A percentile compares a stretch with the other conserved stretches of the same genome.
Evolutionary conservation across 23 tunicate genomes (phyloP).

Genomic region (Phallusia fumigata): DNA sequence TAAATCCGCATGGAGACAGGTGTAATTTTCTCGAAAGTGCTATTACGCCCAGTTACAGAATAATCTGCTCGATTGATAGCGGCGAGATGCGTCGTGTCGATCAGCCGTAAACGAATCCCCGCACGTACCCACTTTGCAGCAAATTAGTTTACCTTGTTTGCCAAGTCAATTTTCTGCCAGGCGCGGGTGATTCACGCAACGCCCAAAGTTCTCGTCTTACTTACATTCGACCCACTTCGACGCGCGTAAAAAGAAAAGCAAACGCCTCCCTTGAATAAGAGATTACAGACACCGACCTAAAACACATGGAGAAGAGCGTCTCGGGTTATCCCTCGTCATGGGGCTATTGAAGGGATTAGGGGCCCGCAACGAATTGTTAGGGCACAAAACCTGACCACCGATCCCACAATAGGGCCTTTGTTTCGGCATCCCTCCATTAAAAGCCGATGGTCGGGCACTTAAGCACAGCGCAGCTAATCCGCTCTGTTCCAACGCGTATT

Average conservation of each 20-base stretch:
- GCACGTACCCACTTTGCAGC: neutral
- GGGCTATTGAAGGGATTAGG: slow-evolving; percentile 2
- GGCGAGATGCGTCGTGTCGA: too few species aligned
- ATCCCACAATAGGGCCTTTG: too few species aligned
- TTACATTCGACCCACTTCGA: neutral
- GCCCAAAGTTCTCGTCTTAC: neutral
- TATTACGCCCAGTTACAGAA: neutral
- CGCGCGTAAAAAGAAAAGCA: neutral
- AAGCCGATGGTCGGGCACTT: neutral
- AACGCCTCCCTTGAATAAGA: neutral
- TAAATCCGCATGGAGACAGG: neutral
- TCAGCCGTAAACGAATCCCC: too few species aligned
- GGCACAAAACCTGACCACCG: too few species aligned
- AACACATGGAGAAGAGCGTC: neutral
- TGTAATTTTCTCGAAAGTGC: neutral
- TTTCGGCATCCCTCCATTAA: slow-evolving; percentile 1
- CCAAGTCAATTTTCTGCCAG: neutral
- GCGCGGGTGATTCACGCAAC: neutral
- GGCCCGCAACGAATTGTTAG: neutral
- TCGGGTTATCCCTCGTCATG: neutral
- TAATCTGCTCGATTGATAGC: too few species aligned
- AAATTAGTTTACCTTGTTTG: neutral
- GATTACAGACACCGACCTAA: neutral
- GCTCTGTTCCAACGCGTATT: slow-evolving; percentile 11
- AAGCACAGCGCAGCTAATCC: slow-evolving; percentile 12